phyloP scores from a whole-genome alignment of 2,888 invertebrate species.

The Sesia bembeciformis region DNA sequence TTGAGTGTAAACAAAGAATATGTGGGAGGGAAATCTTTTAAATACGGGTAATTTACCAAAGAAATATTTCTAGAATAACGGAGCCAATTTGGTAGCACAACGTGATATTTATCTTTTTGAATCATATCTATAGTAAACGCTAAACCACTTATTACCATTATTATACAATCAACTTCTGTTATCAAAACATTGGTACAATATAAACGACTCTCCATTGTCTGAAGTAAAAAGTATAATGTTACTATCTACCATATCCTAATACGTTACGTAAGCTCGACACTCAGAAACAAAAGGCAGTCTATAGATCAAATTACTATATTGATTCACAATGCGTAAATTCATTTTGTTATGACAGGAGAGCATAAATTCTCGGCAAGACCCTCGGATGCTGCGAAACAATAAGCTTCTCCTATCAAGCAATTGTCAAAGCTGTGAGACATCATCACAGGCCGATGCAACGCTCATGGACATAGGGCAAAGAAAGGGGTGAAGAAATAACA shows the following conservation, averaged over 20 bases:
- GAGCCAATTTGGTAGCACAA: too few species aligned
- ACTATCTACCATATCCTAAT: slow-evolving; percentile 52
- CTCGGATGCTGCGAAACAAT: slow-evolving; percentile 70
- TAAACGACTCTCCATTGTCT: slow-evolving; percentile 36
- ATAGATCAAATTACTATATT: slow-evolving; percentile 68
- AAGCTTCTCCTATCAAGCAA: slow-evolving; percentile 44
- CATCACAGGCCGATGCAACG: slow-evolving; percentile 45
- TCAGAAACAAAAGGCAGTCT: slow-evolving; percentile 60
- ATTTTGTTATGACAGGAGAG: slow-evolving; percentile 72
- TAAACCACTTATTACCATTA: neutral
- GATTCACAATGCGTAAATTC: slow-evolving; percentile 72
- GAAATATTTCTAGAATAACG: too few species aligned
- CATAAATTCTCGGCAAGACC: slow-evolving; percentile 66
- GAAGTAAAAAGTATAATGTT: slow-evolving; percentile 41
- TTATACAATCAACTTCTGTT: slow-evolving; percentile 8
- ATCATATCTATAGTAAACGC: too few species aligned
- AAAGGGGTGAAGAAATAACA: slow-evolving; percentile 52
- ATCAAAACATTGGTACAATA: slow-evolving; percentile 33
- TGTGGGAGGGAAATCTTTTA: neutral
- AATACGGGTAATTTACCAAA: too few species aligned
- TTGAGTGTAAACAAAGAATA: slow-evolving; percentile 53
- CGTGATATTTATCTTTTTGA: too few species aligned
- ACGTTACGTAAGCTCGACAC: slow-evolving; percentile 59
- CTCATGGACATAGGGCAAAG: slow-evolving; percentile 51
- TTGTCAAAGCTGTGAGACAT: slow-evolving; percentile 60